Base-by-base conservation (phyloP, 2,113 vertebrate genomes). In the Heterotilapia buettikoferi region DNA sequence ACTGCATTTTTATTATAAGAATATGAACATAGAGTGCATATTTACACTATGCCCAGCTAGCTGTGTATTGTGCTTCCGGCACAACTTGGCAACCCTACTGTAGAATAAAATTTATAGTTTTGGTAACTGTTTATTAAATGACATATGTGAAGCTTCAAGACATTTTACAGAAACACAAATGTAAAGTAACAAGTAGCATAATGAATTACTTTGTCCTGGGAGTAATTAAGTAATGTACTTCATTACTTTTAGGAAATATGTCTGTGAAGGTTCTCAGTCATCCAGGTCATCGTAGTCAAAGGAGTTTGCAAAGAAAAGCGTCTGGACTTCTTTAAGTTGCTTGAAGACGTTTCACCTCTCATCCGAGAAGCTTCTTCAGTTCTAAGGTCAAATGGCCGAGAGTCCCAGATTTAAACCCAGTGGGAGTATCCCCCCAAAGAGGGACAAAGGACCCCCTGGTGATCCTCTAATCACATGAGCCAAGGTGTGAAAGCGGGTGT, bases 131-230 rank as follows among this genome's bases (percentile, higher is more conserved):
- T 19, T 63, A 10, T 33, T 63, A 36, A 63, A 19, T 33, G 6
- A 2, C 59, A 33, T 2, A 63, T 11, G 0, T 33, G 18, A 36
- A 1, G 29, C 16, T 36, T 19, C 1, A 11, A 33, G 18, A 36
- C 2, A 7, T 63, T 63, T 63, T 63, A 63, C 59, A 63, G 59
- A 19, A 63, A 36, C 59, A 63, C 9, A n/a, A 63, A 63, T 63
- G 59, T 11, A 36, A 63, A 63, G 31, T 11, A 36, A 0, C 18
- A 63, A 63, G 6, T 63, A 36, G 59, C 6, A 36, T 63, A 63
- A 36, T 63, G 59, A 63, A 63, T 36, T 1, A 63, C 2, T 63
- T 63, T 63, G 16, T 63, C 29, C 29, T 33, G 29, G 18, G 31
- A 63, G 31, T 63, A 63, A 63, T 36, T 63, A 63, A 36, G 4